Conservation (phyloP, 64 coral and sea anemone species). For the Acropora tenuis region DNA sequence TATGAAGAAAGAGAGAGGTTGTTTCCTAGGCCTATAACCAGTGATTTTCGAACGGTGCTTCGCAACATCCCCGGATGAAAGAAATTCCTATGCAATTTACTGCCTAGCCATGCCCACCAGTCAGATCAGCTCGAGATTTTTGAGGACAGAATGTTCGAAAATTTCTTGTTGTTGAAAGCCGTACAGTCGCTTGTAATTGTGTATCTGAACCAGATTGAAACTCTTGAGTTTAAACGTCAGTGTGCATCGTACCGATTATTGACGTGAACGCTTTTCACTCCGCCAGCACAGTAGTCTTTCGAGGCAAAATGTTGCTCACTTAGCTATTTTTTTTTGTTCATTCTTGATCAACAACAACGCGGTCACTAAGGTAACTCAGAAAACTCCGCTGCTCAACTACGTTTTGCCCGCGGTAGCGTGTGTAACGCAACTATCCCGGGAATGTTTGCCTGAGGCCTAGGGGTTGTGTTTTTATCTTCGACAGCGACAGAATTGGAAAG, state of each 20-base stretch:
- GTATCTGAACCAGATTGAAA: not conserved
- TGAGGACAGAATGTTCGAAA: no score
- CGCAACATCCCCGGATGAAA: no score
- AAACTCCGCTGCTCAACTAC: slow-evolving; percentile 7
- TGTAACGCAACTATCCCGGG: not conserved
- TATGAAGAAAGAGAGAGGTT: no score
- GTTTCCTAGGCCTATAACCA: no score
- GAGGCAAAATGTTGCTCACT: not conserved
- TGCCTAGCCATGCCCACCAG: no score
- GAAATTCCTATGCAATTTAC: no score
- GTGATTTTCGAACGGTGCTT: no score
- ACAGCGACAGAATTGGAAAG: not conserved
- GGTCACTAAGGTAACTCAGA: not conserved
- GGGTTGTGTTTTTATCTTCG: not conserved
- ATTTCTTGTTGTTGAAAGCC: no score
- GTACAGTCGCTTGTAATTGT: not conserved
- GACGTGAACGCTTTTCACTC: not conserved
- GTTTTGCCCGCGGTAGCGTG: no score
- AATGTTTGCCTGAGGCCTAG: no score
- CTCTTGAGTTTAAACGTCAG: not conserved
- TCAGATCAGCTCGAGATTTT: no score
- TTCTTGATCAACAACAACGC: slow-evolving; percentile 32
- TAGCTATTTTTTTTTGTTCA: slow-evolving; percentile 4
- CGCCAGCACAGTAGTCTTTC: not conserved
- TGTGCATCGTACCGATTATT: not conserved